Conservation (phyloP, 2,888 invertebrate species). For the Acanthosepion pharaonis region DNA sequence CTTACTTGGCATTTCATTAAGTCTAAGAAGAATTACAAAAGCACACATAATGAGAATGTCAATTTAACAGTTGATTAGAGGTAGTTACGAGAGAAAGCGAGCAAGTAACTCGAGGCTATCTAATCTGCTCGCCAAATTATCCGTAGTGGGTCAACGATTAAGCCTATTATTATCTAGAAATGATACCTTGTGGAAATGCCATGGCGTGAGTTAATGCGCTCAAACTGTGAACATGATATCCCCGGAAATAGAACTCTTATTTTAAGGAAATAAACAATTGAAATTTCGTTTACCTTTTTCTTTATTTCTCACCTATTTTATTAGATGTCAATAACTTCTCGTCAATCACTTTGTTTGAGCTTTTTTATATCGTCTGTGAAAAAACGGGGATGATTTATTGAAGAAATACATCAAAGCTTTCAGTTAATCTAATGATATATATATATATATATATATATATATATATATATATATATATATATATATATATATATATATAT, state of each 20-base stretch:
- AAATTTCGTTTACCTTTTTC: background rate
- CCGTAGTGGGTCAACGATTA: background rate
- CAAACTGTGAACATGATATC: background rate
- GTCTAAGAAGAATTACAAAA: background rate
- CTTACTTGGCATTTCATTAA: background rate
- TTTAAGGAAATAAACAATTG: background rate
- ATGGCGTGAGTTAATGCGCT: background rate
- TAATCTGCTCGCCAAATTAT: background rate
- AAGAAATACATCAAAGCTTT: too few species aligned
- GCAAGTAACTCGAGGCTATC: background rate
- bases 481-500: too few species aligned
- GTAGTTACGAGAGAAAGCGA: too few species aligned
- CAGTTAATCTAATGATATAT: too few species aligned
- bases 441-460: too few species aligned
- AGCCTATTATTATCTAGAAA: conserved; percentile 7
- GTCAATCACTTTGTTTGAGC: too few species aligned
- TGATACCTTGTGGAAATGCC: background rate
- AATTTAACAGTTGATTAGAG: background rate
- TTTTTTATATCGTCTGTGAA: too few species aligned
- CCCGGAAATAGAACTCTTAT: background rate
- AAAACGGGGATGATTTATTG: too few species aligned
- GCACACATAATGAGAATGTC: background rate
- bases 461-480: too few species aligned
- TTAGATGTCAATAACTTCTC: too few species aligned
- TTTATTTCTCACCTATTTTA: background rate